phyloP scores from a whole-genome alignment of 2,797 vertebrate genomes.

The Clarias laeviceps region DNA sequence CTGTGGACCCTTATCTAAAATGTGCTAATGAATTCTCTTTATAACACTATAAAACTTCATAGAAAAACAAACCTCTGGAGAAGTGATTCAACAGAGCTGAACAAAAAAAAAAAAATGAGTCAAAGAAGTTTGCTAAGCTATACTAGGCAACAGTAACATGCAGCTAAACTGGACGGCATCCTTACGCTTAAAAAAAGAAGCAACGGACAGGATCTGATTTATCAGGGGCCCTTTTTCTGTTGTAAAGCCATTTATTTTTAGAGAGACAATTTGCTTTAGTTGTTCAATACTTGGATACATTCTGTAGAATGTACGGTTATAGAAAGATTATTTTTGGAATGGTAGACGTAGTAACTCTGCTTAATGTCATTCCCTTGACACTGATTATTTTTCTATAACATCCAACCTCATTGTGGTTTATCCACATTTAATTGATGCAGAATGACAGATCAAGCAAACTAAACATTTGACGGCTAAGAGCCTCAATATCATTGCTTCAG shows the following conservation, averaged over 20 bases:
- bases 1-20: constrained; percentile 13
- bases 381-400: too few relatives aligned
- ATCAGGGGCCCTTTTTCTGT: not conserved
- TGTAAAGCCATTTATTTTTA: not conserved
- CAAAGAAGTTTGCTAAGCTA: constrained; percentile 20
- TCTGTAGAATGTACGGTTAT: not conserved
- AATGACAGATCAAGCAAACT: not conserved
- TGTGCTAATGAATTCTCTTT: constrained; percentile 43
- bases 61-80: constrained; percentile 7
- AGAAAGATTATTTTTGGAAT: not conserved
- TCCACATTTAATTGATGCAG: not conserved
- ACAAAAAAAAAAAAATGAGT: constrained; percentile 3
- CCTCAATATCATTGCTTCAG: not conserved
- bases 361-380: not conserved
- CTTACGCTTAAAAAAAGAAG: not conserved
- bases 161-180: not conserved
- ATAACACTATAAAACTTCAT: constrained; percentile 37
- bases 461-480: not conserved
- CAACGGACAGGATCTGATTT: not conserved
- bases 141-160: not conserved
- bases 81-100: constrained; percentile 27
- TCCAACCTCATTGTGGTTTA: not conserved
- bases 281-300: too few relatives aligned
- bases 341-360: not conserved
- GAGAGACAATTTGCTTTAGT: not conserved